Base-by-base conservation (phyloP, 1,140 invertebrate genomes). In the Leptinotarsa defecta region DNA sequence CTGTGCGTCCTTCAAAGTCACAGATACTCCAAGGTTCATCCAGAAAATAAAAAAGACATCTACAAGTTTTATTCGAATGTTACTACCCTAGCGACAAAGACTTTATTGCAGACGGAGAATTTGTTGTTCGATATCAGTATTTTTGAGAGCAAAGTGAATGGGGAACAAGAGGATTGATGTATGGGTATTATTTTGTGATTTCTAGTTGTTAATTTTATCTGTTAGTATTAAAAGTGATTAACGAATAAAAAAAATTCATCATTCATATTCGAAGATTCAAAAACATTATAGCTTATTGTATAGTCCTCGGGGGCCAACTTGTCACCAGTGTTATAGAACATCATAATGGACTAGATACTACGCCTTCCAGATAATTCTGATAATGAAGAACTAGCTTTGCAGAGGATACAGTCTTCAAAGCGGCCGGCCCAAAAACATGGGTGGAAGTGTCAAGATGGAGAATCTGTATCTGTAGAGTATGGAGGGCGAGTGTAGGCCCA, bases 21-120 rank as follows among this genome's bases (percentile, higher is more conserved):
- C 43, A 65, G 43, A 13, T 73, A 34, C 64, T 73, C 71, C 5
- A 73, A 73, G 27, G 6, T 13, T 6, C 62, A 73, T 73, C 62
- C 71, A 19, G 63, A 73, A n/a, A 73, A 48, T 43, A 48, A 64
- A 49, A 63, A 73, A 20, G 49, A 73, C 22, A 73, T 22, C 17
- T 73, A 64, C 62, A 61, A 63, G 15, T 73, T 73, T 24, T 73
- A 73, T 48, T 43, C 71, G 24, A 73, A 73, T 34, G 27, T 73
- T 15, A 34, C 61, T 0, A 34, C 64, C 2, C 17, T 43, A 8
- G 61, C 11, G 17, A 48, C 63, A 11, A 73, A 73, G 17, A 34
- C 61, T 19, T n/a, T 73, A 43, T 22, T 73, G 8, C 24, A 64
- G 22, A 19, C 71, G 3, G 71, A 73, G 13, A 65, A 73, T 48